These are phyloP conservation scores for Girardinus metallicus DNA, from an alignment of 2,797 vertebrate genomes.

Conservation along the genomic window DNA sequence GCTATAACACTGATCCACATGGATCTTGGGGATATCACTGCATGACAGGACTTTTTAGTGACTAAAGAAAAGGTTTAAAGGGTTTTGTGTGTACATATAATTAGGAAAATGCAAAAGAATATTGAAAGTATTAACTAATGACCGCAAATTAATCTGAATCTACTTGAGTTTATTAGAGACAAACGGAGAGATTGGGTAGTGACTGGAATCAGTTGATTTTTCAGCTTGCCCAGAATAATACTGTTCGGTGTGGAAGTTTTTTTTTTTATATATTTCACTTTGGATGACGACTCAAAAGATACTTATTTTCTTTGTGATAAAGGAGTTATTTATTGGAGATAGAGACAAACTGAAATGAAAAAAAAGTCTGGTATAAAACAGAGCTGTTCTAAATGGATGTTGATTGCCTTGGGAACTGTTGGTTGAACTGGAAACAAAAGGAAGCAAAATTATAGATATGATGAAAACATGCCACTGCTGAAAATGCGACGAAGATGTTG, in stretches of 20 bases:
- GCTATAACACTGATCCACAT: conserved; percentile 21
- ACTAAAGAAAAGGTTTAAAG: not conserved
- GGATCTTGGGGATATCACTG: not conserved
- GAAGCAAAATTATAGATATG: not conserved
- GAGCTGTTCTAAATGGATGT: not conserved
- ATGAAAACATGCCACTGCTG: not conserved
- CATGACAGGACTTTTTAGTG: not conserved
- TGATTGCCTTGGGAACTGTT: not conserved
- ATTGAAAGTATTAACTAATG: conserved; percentile 24
- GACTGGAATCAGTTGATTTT: not conserved
- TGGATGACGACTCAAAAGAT: not conserved
- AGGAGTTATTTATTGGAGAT: not conserved
- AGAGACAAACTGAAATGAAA: not conserved
- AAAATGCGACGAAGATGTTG: not conserved
- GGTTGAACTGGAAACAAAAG: not conserved
- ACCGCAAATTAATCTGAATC: conserved; percentile 16
- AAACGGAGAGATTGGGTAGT: not conserved
- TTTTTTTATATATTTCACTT: not conserved
- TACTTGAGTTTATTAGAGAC: conserved; percentile 1
- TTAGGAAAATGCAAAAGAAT: not conserved
- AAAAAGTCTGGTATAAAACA: not conserved
- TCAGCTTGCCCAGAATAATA: not conserved
- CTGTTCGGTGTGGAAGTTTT: not conserved
- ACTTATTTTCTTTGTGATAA: not conserved
- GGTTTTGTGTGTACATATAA: not conserved